Percentiles rank a stretch among this genome's conserved stretches.
Evolutionary conservation across 2,797 vertebrate genomes (phyloP).

Genomic region (Rhabdomys pumilio): DNA sequence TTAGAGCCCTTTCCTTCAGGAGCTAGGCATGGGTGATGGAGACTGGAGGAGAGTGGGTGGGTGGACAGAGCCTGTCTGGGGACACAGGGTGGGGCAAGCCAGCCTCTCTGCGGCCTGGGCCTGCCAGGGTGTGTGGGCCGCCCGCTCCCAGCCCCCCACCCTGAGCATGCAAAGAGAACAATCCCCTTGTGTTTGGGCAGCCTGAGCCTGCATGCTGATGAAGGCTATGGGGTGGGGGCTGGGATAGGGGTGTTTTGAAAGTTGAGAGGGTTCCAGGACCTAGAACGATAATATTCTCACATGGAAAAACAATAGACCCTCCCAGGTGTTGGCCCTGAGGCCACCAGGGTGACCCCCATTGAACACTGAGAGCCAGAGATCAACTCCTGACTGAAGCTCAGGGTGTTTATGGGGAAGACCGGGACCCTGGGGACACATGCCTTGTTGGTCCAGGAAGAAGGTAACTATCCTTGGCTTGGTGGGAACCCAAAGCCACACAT

Average conservation of each 20-base stretch:
- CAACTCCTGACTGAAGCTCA: background rate
- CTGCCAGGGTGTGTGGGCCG: slow-evolving; percentile 86
- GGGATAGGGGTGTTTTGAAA: slow-evolving; percentile 76
- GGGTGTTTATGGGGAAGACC: slow-evolving; percentile 7
- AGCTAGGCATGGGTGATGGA: slow-evolving; percentile 40
- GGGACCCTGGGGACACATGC: background rate
- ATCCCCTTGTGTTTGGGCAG: slow-evolving; percentile 85
- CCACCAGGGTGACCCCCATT: slow-evolving; percentile 34
- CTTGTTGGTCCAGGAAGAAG: slow-evolving; percentile 26
- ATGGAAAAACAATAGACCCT: slow-evolving; percentile 22
- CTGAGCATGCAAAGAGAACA: slow-evolving; percentile 84
- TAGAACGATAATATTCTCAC: slow-evolving; percentile 15
- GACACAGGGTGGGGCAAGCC: slow-evolving; percentile 81
- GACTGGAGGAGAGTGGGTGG: background rate
- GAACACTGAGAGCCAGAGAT: background rate
- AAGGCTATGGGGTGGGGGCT: slow-evolving; percentile 78
- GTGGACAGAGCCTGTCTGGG: slow-evolving; percentile 65
- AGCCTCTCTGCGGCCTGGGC: slow-evolving; percentile 75
- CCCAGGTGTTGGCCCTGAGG: slow-evolving; percentile 12
- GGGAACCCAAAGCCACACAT: background rate
- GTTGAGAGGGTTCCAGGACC: slow-evolving; percentile 61
- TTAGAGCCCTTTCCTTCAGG: slow-evolving; percentile 8
- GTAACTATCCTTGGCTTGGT: slow-evolving; percentile 30
- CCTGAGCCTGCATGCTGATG: slow-evolving; percentile 85
- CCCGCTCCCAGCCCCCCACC: slow-evolving; percentile 84